These are phyloP conservation scores for Orycteropus afer DNA, from an alignment of 2,113 vertebrate genomes.

Conservation along the genomic window DNA sequence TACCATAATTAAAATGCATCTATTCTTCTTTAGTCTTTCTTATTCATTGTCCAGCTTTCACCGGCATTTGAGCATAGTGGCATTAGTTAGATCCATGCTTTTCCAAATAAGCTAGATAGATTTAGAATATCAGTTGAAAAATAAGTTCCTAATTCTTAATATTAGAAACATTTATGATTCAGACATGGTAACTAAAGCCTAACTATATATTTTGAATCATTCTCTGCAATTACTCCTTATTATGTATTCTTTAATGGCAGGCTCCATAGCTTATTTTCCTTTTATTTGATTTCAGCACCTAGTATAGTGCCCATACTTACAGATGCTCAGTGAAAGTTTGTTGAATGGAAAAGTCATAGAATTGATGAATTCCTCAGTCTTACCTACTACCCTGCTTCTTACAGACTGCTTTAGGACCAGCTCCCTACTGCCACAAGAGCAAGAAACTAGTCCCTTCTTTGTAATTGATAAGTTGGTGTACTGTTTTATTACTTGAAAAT, in stretches of 20 bases:
- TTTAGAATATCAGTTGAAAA: neutral
- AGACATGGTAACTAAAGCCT: conserved; percentile 45
- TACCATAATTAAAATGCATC: neutral
- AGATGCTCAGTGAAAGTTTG: conserved; percentile 67
- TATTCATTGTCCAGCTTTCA: neutral
- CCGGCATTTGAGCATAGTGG: neutral
- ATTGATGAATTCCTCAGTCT: conserved; percentile 65
- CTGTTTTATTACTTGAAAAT: conserved; percentile 82
- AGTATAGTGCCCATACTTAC: conserved; percentile 22
- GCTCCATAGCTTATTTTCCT: neutral
- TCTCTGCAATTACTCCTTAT: conserved; percentile 18
- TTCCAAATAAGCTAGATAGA: conserved; percentile 42
- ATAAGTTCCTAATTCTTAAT: neutral
- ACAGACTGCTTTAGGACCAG: conserved; percentile 77
- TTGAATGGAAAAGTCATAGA: conserved; percentile 67
- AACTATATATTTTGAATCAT: neutral
- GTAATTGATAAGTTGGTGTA: conserved; percentile 78
- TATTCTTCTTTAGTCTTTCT: neutral
- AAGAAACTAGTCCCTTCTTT: conserved; percentile 80
- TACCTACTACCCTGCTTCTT: conserved; percentile 77
- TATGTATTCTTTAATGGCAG: neutral
- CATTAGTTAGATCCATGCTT: conserved; percentile 5
- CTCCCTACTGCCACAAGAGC: conserved; percentile 79
- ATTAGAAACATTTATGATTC: neutral
- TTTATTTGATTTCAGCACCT: conserved; percentile 60